These are phyloP conservation scores for Amphipyra berbera DNA, from an alignment of 2,888 invertebrate species.

Conservation along the genomic window DNA sequence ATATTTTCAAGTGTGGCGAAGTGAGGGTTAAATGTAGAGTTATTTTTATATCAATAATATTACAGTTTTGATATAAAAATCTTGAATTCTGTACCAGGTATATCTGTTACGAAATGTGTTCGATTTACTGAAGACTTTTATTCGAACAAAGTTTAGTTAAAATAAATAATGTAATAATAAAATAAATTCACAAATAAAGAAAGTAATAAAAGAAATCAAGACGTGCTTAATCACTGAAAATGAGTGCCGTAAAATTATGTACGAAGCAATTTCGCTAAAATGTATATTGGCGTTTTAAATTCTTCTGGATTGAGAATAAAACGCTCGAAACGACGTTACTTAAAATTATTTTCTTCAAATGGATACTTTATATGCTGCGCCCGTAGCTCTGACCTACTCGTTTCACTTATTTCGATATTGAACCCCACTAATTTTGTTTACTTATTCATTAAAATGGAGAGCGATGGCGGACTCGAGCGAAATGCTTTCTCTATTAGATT, in stretches of 20 bases:
- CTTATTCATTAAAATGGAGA: conserved; percentile 88
- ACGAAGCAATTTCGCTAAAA: conserved; percentile 54
- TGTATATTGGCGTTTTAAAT: conserved; percentile 68
- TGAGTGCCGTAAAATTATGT: conserved; percentile 23
- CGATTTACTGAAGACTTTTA: conserved; percentile 3
- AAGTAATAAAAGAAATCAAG: conserved; percentile 2
- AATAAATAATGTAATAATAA: not conserved
- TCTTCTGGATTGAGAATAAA: conserved; percentile 70
- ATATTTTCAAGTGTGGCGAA: conserved; percentile 79
- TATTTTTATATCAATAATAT: conserved; percentile 77
- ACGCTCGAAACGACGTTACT: conserved; percentile 67
- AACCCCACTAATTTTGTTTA: conserved; percentile 87
- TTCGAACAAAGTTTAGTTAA: not conserved
- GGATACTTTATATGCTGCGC: conserved; percentile 82
- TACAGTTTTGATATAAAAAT: conserved; percentile 47
- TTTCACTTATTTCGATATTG: conserved; percentile 86
- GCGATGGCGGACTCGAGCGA: conserved; percentile 73
- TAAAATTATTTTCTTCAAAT: conserved; percentile 78
- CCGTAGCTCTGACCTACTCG: conserved; percentile 80
- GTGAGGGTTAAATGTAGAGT: conserved; percentile 78
- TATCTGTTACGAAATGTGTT: conserved; percentile 10
- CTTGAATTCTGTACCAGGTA: conserved; percentile 30
- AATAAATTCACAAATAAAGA: not conserved
- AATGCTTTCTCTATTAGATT: conserved; percentile 82
- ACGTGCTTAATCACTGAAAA: conserved; percentile 17